Evolutionary conservation across 2,113 vertebrate species (phyloP).

Genomic region (Varanus salvator): DNA sequence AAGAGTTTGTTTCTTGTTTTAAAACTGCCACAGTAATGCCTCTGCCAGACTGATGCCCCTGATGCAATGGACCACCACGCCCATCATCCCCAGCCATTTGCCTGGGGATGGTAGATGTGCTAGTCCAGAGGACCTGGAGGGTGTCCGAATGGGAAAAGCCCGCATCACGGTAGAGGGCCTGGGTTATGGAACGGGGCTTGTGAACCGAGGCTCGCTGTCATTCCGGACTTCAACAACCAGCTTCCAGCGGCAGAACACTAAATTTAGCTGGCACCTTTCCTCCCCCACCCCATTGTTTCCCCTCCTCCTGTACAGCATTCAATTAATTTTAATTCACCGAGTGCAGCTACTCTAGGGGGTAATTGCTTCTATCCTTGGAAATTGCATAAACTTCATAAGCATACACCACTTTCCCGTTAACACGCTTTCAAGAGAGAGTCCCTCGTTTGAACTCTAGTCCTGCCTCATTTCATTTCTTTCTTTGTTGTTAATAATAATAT

Average conservation of each 20-base stretch:
- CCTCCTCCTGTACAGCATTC: fast-evolving
- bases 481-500: slow-evolving; percentile 45
- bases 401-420: not conserved
- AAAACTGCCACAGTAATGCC: too few relatives aligned
- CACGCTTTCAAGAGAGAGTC: fast-evolving
- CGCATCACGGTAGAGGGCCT: too few relatives aligned
- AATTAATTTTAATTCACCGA: slow-evolving; percentile 16
- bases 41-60: too few relatives aligned
- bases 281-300: not conserved
- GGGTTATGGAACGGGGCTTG: not conserved
- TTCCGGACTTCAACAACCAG: not conserved
- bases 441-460: not conserved
- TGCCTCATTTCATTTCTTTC: slow-evolving; percentile 17
- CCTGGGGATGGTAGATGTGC: not conserved
- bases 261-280: not conserved
- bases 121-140: not conserved
- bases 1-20: too few relatives aligned
- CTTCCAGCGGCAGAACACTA: not conserved
- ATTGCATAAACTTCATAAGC: slow-evolving; percentile 14
- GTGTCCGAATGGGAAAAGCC: not conserved
- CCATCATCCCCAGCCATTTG: not conserved
- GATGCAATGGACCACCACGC: too few relatives aligned
- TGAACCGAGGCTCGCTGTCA: not conserved
- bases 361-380: slow-evolving; percentile 37
- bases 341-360: slow-evolving; percentile 16